phyloP scores from a whole-genome alignment of 2,888 invertebrate genomes.

The Alloscopus bannaensis region DNA sequence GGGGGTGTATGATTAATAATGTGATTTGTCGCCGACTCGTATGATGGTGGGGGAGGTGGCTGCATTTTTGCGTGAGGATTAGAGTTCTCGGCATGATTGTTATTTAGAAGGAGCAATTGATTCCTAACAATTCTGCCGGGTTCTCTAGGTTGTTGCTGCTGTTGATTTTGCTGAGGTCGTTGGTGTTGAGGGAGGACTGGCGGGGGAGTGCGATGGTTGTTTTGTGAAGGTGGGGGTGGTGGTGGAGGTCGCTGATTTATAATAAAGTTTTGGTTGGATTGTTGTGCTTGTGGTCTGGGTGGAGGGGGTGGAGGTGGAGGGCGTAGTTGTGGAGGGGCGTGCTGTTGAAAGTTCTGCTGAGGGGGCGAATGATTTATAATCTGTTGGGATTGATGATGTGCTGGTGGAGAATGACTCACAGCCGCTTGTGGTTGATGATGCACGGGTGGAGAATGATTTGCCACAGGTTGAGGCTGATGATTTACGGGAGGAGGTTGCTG shows the following conservation, averaged over 20 bases:
- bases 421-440: too few relatives aligned
- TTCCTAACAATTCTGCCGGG: constrained; percentile 50
- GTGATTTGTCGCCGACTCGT: constrained; percentile 27
- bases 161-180: constrained; percentile 25
- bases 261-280: too few relatives aligned
- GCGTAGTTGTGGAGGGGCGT: constrained; percentile 1
- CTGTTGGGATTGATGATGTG: too few relatives aligned
- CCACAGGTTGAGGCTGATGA: too few relatives aligned
- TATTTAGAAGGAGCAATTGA: constrained; percentile 32
- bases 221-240: neutral
- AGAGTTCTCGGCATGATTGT: constrained; percentile 21
- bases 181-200: constrained; percentile 19
- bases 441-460: too few relatives aligned
- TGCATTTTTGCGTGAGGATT: neutral
- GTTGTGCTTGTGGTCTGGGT: constrained; percentile 16
- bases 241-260: constrained; percentile 20
- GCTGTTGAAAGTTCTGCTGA: too few relatives aligned
- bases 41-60: constrained; percentile 16
- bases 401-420: too few relatives aligned
- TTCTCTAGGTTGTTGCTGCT: constrained; percentile 38
- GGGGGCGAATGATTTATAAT: too few relatives aligned
- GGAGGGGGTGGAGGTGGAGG: constrained; percentile 13
- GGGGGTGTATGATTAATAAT: constrained; percentile 40
- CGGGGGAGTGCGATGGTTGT: neutral
- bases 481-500: too few relatives aligned